Evolutionary conservation across 2,113 vertebrate species (phyloP), one percentile per base, ranked within the genome.

Genomic region (Naja naja): DNA sequence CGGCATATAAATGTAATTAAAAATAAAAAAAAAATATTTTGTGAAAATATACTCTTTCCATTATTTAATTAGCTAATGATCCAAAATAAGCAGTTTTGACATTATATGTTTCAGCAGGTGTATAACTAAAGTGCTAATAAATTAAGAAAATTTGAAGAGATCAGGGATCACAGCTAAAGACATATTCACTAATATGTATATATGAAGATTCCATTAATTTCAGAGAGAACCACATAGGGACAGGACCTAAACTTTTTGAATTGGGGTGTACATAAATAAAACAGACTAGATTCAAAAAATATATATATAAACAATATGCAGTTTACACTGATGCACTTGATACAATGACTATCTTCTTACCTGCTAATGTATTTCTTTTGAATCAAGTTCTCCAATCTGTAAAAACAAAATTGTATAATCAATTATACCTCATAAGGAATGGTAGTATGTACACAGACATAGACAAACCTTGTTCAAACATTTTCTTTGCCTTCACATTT

Each of bases 301-400:
- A 85, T 3, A 30, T 11, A 22, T 74, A 88, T 25, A 64, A 85
- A 85, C 85, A 2, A 88, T 52, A 85, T 10, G 90, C 0, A 22
- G 34, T 2, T 88, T 92, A 92, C 92, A 91, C 5, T 1, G 8
- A 81, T 43, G 5, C 55, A 91, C 25, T 93, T 92, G 81, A 95
- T 25, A 52, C 39, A 92, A 3, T 74, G 89, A 89, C 18, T 81
- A 93, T 93, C 53, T 22, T 94, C 96, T 97, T 96, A 97, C 97
- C 97, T 97, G 94, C 92, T 93, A 94, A 94, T 55, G 86, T 54
- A 92, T 94, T 53, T 64, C 87, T 90, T 96, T 94, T 94, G 89
- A 95, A 94, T 96, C 95, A 95, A 94, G 94, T 96, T 89, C 96
- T 94, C 93, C 94, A 95, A 95, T 93, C 94, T 95, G 90, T 55